Evolutionary conservation across 2,797 vertebrate genomes (phyloP).

Genomic region (Muscicapa comitata): DNA sequence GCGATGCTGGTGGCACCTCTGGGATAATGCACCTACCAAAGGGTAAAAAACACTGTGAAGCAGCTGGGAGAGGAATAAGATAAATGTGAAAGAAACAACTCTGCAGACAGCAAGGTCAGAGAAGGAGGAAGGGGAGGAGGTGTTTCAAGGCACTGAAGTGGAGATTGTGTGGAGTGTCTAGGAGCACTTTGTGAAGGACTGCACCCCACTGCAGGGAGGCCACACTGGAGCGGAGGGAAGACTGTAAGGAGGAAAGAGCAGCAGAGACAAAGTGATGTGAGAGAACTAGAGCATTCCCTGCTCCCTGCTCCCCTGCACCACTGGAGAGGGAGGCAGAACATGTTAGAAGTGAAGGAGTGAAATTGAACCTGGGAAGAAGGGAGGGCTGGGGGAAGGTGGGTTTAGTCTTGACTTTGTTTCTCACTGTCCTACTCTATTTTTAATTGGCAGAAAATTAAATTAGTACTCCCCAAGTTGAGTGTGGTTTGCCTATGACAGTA

Average conservation of each 20-base stretch:
- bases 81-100: not conserved
- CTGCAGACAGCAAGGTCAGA: not conserved
- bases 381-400: not conserved
- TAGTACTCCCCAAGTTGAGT: not conserved
- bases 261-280: not conserved
- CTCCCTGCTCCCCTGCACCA: not conserved
- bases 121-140: not conserved
- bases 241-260: not conserved
- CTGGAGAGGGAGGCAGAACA: fast-evolving
- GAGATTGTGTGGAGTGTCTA: not conserved
- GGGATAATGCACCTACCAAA: not conserved
- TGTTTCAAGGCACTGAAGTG: not conserved
- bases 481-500: not conserved
- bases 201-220: not conserved
- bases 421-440: not conserved
- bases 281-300: not conserved
- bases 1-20: fast-evolving
- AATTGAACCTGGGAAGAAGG: not conserved
- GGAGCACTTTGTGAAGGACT: not conserved
- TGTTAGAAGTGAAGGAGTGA: not conserved
- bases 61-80: not conserved
- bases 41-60: not conserved
- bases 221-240: fast-evolving
- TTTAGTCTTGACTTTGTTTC: not conserved
- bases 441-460: not conserved